Base-by-base conservation (phyloP, 2,888 invertebrate species). In the Perizoma affinitatum region DNA sequence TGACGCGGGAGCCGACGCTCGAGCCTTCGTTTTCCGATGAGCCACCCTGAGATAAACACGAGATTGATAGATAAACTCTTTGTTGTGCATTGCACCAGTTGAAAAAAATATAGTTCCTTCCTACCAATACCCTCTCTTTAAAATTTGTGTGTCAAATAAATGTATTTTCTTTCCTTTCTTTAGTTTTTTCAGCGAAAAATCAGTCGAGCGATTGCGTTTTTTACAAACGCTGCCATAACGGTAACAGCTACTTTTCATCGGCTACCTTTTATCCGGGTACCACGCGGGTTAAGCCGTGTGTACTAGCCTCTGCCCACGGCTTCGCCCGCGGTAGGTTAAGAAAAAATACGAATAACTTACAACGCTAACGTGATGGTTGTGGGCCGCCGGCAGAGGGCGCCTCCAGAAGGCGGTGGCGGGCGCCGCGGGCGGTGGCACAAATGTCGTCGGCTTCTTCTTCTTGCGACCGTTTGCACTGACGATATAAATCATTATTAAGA, bases 371-470 rank as follows among this genome's bases (percentile, higher is more conserved):
- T 89, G 88, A 7, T 87, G 87, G 67, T 87, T 88, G 66, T 94
- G 93, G 0, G 92, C 42, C 9, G 42, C 87, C 0, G 95, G 95
- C 9, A 96, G 83, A 0, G 96, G 96, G 11, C 95, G 88, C 46
- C 96, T 91, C 96, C 96, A 96, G 88, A 96, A 96, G 50, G 96
- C 96, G 63, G 95, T 93, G 5, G 93, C 93, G 0, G 95, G 95
- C n/a, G 83, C 0, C 94, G 68, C 95, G 93, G 67, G 94, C 0
- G 97, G 97, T 0, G 97, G 97, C 4, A 97, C 95, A 82, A 97
- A 97, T 0, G 95, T 95, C 0, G 97, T 97, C n/a, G 97, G 97
- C 83, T 97, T 97, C 83, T 97, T 97, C 87, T 97, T 97, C 82
- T 97, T 97, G 34, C 97, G 93, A 65, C 95, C 96, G 22, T 94